Conservation (phyloP, 2,113 vertebrate species). For the Varanus komodoensis region DNA sequence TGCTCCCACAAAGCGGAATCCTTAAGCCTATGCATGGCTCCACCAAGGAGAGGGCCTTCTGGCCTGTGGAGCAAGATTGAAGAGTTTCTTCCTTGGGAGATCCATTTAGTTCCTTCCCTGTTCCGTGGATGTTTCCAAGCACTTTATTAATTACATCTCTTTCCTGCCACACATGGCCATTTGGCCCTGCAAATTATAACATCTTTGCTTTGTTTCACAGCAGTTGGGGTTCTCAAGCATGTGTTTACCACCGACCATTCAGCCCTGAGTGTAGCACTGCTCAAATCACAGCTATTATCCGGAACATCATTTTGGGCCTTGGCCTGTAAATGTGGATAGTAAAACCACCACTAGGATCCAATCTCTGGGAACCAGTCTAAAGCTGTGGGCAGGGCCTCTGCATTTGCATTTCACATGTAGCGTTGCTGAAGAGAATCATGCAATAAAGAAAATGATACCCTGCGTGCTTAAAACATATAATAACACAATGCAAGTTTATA, state of each 20-base stretch:
- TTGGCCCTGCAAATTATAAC: neutral
- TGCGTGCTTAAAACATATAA: constrained; percentile 14
- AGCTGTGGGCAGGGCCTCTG: neutral
- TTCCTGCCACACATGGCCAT: neutral
- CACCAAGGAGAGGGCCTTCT: neutral
- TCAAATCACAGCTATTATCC: neutral
- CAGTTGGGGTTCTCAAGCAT: neutral
- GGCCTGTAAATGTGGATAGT: rapidly evolving
- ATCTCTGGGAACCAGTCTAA: neutral
- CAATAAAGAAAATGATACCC: constrained; percentile 43
- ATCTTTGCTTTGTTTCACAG: neutral
- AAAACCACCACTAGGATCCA: neutral
- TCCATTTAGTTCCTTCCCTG: neutral
- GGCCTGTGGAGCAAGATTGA: neutral
- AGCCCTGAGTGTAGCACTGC: neutral
- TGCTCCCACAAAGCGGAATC: neutral
- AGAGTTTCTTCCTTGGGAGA: neutral
- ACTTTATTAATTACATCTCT: too few species aligned
- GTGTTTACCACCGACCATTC: neutral
- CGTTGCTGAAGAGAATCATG: constrained; percentile 39
- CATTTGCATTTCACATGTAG: constrained; percentile 23
- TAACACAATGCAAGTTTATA: neutral
- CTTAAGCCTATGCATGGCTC: neutral
- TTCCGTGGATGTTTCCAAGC: too few species aligned
- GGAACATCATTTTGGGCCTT: neutral